Percentiles rank a stretch among this genome's conserved stretches.
These are phyloP conservation scores for Philereme transversata DNA, from an alignment of 2,888 invertebrate species.

Conservation along the genomic window DNA sequence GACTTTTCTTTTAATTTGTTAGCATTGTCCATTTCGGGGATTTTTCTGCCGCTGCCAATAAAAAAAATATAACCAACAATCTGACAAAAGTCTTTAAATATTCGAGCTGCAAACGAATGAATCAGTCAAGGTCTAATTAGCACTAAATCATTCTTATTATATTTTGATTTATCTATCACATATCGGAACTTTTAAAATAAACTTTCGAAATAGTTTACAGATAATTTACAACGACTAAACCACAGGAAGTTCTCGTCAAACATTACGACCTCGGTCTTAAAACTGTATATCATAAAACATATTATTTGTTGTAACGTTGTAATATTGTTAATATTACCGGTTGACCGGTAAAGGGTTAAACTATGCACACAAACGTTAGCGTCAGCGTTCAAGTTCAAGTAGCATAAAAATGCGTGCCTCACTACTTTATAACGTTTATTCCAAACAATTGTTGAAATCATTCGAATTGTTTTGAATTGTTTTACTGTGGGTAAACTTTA, in stretches of 20 bases:
- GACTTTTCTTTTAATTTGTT: too few relatives aligned
- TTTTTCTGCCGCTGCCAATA: not conserved
- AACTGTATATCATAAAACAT: conserved; percentile 38
- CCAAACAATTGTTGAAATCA: too few relatives aligned
- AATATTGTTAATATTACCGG: conserved; percentile 62
- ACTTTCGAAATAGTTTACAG: conserved; percentile 34
- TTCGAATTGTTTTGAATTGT: too few relatives aligned
- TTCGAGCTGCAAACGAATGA: not conserved
- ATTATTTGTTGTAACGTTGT: conserved; percentile 35
- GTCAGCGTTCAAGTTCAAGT: too few relatives aligned
- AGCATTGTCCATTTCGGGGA: too few relatives aligned
- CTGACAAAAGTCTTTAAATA: not conserved
- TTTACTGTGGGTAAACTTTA: too few relatives aligned
- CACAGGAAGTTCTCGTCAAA: conserved; percentile 41
- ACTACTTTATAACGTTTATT: too few relatives aligned
- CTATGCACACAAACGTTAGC: not conserved
- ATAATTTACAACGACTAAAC: conserved; percentile 38
- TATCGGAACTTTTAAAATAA: conserved; percentile 33
- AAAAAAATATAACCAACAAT: not conserved
- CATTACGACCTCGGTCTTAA: conserved; percentile 36
- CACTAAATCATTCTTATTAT: conserved; percentile 19
- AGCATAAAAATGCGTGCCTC: too few relatives aligned
- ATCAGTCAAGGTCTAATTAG: conserved; percentile 12
- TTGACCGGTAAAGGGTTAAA: conserved; percentile 46
- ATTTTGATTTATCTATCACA: conserved; percentile 23